phyloP scores from a whole-genome alignment of 2,797 vertebrate species.

The Prunella strophiata region DNA sequence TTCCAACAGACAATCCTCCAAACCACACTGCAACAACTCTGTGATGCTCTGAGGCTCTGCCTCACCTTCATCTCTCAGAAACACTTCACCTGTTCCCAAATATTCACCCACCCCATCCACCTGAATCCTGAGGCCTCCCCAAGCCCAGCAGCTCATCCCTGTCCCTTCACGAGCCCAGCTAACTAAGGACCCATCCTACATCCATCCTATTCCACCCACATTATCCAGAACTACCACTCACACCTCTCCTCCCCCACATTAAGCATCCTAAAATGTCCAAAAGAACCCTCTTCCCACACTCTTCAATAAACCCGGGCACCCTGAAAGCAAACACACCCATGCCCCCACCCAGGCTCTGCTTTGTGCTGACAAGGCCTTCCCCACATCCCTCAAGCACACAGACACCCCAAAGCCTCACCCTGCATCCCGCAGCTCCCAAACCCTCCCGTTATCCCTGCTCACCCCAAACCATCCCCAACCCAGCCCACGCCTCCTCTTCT shows the following conservation, averaged over 20 bases:
- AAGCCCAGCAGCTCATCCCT: neutral
- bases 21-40: neutral
- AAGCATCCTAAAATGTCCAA: neutral
- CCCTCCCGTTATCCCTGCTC: accelerated
- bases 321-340: neutral
- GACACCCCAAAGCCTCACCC: accelerated
- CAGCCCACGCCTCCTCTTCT: neutral
- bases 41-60: neutral
- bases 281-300: no score
- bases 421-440: neutral
- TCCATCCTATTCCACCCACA: neutral
- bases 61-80: neutral
- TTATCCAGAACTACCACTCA: accelerated
- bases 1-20: neutral
- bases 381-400: neutral
- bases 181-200: neutral
- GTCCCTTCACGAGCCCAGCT: neutral
- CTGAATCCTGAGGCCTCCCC: neutral
- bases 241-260: accelerated
- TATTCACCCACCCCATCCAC: accelerated
- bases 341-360: neutral
- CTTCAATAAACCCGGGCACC: neutral
- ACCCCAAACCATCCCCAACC: neutral
- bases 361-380: neutral
- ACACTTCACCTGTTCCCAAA: neutral